Evolutionary conservation across 1,140 invertebrate species (phyloP), one percentile per base, ranked within the genome.

Genomic region (Neoseiulus cucumeris): DNA sequence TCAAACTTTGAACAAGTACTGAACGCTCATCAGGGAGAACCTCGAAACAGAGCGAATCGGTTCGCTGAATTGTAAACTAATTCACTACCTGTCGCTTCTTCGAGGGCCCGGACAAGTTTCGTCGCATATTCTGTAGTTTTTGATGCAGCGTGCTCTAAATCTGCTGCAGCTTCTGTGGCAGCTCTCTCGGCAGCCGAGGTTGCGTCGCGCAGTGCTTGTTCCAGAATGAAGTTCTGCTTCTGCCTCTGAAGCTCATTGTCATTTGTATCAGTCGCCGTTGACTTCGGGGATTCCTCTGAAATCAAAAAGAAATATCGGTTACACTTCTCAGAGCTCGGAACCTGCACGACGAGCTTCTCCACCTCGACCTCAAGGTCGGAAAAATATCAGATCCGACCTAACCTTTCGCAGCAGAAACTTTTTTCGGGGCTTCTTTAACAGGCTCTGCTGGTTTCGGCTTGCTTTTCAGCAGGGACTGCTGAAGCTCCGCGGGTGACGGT

Each of bases 161-260:
- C 51, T 1, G 51, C 25, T 14, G 51, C 25, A 25, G 51, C 51
- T n/a, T 59, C 51, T 6, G 22, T 33, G 22, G 51, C 17, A 6
- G 51, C 17, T 29, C 51, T 12, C 22, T 59, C 51, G 22, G 51
- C 51, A 25, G 14, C 33, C 4, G 51, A 17, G 6, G 25, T 33
- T 2, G 22, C 51, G 22, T 59, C 51, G 9, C 51, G 51, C 2
- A 59, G 51, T 14, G 51, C 22, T 59, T 59, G 51, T 25, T 59
- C 51, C 51, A 59, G 51, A 25, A 59, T 59, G 22, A 59, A 59
- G 51, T 59, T 59, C 9, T 59, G 51, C 22, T 59, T 59, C 22
- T 59, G 51, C 14, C 22, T 25, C 14, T 33, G 51, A 25, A 59
- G 51, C 22, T 59, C 51, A 20, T 33, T 59, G 25, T 59, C 51